Evolutionary conservation across 2,113 vertebrate species (phyloP), one percentile per base, ranked within the genome.

Genomic region (Mohoua ochrocephala): DNA sequence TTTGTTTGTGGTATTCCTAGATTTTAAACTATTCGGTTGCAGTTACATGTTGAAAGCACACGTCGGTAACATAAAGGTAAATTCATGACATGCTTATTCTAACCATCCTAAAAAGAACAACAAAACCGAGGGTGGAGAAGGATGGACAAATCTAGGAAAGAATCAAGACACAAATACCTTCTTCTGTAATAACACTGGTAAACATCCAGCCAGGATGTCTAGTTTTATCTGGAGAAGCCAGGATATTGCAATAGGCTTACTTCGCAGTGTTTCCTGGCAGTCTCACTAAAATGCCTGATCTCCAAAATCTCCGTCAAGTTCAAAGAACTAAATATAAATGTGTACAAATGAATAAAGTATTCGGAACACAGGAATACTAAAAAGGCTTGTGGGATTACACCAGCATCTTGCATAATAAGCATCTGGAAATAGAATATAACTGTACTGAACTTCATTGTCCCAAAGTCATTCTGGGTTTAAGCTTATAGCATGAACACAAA

Each of bases 201-300:
- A 96, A 88, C 80, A 88, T 67, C 74, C 94, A 96, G 61, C 47
- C 82, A 95, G 87, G 84, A 90, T 89, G 57, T 69, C 89, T 69
- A 65, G 17, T 59, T 87, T 85, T 93, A 89, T 77, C 84, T 77
- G 30, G 30, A 87, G 59, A 86, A 86, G 68, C 21, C 89, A 85
- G 54, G 59, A 90, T 61, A 92, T 13, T 80, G 57, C 77, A 84
- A 41, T 15, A 75, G 61, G 30, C 37, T 87, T 69, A 78, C 21
- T 69, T 45, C 21, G 73, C n/a, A 37, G 30, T 14, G 35, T 87
- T 91, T 91, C 78, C 61, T 44, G 28, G 59, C 10, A 71, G 60
- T 41, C 56, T 57, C 67, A 73, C 59, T 35, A 65, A 82, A 93
- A 82, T 8, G n/a, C 27, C 33, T 45, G 26, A 86, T 80, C 79